These are phyloP conservation scores for Epistrophe grossulariae DNA, from an alignment of 2,888 invertebrate genomes.

Conservation along the genomic window DNA sequence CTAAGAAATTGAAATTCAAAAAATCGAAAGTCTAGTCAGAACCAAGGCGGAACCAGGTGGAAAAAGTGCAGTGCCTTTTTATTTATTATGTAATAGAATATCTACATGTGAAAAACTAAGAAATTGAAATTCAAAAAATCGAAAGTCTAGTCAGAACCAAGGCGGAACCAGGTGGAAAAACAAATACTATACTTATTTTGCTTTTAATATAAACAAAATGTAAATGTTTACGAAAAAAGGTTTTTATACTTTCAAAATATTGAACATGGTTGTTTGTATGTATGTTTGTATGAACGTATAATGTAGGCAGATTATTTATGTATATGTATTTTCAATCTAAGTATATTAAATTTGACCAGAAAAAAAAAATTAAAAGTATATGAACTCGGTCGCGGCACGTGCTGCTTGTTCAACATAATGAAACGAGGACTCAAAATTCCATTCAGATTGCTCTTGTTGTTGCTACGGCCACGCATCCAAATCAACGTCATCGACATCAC, in stretches of 20 bases:
- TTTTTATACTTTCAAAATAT: not conserved
- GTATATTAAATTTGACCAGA: conserved; percentile 50
- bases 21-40: not conserved
- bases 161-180: not conserved
- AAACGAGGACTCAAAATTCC: conserved; percentile 60
- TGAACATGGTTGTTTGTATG: not conserved
- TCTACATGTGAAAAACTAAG: not conserved
- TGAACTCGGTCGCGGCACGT: conserved; percentile 61
- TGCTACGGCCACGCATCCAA: conserved; percentile 73
- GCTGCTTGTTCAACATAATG: conserved; percentile 72
- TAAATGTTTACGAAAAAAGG: not conserved
- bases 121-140: not conserved
- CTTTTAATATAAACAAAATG: not conserved
- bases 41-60: not conserved
- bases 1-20: not conserved
- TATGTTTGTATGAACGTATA: not conserved
- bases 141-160: too few species aligned
- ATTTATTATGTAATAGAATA: not conserved
- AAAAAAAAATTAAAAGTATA: conserved; percentile 57
- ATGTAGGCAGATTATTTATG: too few species aligned
- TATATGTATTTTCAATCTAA: not conserved
- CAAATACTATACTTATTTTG: not conserved
- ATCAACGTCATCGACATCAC: conserved; percentile 75
- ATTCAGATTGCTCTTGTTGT: conserved; percentile 74
- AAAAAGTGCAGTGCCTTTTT: not conserved